Evolutionary conservation across 2,113 vertebrate species (phyloP), one percentile per base, ranked within the genome.

Genomic region (Austrofundulus limnaeus): DNA sequence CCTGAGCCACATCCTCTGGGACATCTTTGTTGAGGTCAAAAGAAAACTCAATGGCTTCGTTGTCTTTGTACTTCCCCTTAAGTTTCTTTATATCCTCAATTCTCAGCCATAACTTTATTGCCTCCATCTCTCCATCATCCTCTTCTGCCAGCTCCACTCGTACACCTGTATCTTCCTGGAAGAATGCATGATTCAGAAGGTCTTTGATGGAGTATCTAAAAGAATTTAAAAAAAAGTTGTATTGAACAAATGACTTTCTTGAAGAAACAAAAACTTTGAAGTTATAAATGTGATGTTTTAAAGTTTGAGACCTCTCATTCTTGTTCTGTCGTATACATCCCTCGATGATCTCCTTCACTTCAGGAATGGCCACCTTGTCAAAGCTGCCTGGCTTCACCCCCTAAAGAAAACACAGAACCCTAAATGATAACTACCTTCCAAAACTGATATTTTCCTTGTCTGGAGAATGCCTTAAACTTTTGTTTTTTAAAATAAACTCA

Each of bases 261-360:
- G 0, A 2, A 74, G 19, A 57, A 17, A 28, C 24, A 17, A 38
- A 12, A 2, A n/a, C 9, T 4, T 1, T 46, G 17, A 69, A 61
- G 0, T 11, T 39, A 4, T 12, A 11, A 47, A 38, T 25, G 24
- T 9, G 15, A 10, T 28, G 8, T 65, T 66, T 19, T 28, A 13
- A 31, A 78, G 34, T 56, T 19, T 2, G 11, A 82, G 24, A 98
- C 97, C 97, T 95, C 87, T 99, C 97, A 0, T 98, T 96, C 90
- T 98, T 99, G 90, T 97, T 98, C 82, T 99, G 96, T 11, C 95
- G 93, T 79, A 99, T 99, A 73, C 97, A 99, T 82, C 96, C 96
- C 88, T 99, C 97, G 41, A 99, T 99, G 79, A 99, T 98, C 90
- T 99, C 97, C 86, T 99, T 99, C 61, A 99, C 97, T 89, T 99